These are phyloP conservation scores for Scaptomyza reducta DNA, from an alignment of 2,888 invertebrate species.

Conservation along the genomic window DNA sequence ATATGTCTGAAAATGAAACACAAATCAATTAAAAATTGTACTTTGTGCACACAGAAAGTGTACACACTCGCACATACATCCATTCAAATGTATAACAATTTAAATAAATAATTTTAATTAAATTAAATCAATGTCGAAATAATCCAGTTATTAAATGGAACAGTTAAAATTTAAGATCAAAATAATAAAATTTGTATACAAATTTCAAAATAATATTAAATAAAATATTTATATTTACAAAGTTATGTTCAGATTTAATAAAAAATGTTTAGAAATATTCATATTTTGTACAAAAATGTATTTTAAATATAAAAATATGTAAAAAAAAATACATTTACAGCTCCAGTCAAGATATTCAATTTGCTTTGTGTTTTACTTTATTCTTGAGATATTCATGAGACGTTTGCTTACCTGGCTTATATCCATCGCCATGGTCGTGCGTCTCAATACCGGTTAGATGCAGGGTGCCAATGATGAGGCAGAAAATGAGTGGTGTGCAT, in stretches of 20 bases:
- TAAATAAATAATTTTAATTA: slow-evolving; percentile 33
- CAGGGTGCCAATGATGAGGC: slow-evolving; percentile 68
- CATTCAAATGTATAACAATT: not conserved
- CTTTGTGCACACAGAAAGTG: not conserved
- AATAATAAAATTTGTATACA: too few species aligned
- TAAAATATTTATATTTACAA: too few species aligned
- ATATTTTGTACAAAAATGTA: too few species aligned
- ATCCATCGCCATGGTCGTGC: slow-evolving; percentile 84
- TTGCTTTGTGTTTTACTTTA: too few species aligned
- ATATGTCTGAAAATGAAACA: slow-evolving; percentile 8
- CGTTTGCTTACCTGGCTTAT: slow-evolving; percentile 82
- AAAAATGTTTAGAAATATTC: too few species aligned
- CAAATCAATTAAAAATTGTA: slow-evolving; percentile 11
- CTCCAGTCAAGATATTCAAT: too few species aligned
- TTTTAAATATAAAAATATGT: too few species aligned
- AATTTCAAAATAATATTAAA: too few species aligned
- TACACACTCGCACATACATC: slow-evolving; percentile 3
- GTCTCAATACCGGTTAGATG: slow-evolving; percentile 61
- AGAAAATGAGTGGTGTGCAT: slow-evolving; percentile 57
- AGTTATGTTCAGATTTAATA: too few species aligned
- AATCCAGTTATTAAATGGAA: not conserved
- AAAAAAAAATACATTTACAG: too few species aligned
- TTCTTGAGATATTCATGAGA: not conserved
- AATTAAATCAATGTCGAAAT: not conserved
- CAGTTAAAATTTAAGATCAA: not conserved